Base-by-base conservation (phyloP, 2,888 invertebrate genomes). In the Leucania comma region DNA sequence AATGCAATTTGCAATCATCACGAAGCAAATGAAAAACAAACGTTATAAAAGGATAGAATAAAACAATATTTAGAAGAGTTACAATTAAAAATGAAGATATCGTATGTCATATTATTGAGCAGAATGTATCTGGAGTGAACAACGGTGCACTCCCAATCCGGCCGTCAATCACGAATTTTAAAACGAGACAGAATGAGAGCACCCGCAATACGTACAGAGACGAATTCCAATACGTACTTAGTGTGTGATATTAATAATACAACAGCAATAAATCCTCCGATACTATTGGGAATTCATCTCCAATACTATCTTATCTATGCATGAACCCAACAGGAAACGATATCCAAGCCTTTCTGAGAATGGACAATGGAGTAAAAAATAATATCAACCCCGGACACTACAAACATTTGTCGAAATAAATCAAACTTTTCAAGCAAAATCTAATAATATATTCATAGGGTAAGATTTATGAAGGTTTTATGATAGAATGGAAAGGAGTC, bases 391-490 rank as follows among this genome's bases (percentile, higher is more conserved):
- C 71, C 35, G 64, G 66, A 60, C 10, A 46, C 62, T 17, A 73
- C 50, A 56, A 72, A 65, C 72, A 75, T 77, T 60, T 54, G 32
- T 75, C 54, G 57, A 70, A 82, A 82, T 84, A 77, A 78, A 83
- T 78, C 72, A 72, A 67, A 75, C 32, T 76, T 72, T 68, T 61
- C 29, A 59, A 75, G 60, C 54, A 68, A 62, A 66, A 62, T 22
- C 42, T 38, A 38, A 64, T 60, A 61, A 79, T 75, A 32, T 70
- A 72, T 76, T 74, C 68, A 65, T 68, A 68, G 70, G 70, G 75
- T 72, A 72, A 82, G 76, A 78, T 80, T 74, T 74, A 80, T 75
- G 62, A 71, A 71, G 74, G 74, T 79, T 83, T 82, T 82, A 86
- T 74, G 79, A 81, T 70, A 63, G 64, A 75, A 72, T 59, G 61